These are phyloP conservation scores for Eudasyphora cyanicolor DNA, from an alignment of 2,888 invertebrate species.

Conservation along the genomic window DNA sequence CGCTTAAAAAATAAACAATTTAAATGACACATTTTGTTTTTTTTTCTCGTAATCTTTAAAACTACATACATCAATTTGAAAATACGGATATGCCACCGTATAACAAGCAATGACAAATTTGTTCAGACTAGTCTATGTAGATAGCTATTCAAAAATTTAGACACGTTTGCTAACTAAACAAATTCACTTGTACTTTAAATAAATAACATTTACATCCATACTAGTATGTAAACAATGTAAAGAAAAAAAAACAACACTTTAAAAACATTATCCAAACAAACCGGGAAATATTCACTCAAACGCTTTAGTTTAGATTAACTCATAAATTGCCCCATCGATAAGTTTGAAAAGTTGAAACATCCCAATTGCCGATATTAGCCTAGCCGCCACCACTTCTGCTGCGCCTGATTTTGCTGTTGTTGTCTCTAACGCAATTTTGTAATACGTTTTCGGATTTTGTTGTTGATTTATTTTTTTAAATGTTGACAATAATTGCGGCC, in stretches of 20 bases:
- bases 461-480: too few relatives aligned
- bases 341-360: too few relatives aligned
- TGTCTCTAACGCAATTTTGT: background rate
- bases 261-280: background rate
- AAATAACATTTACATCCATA: background rate
- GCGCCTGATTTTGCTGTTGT: too few relatives aligned
- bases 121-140: background rate
- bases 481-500: background rate
- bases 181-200: background rate
- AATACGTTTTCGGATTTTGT: background rate
- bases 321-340: too few relatives aligned
- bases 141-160: conserved; percentile 13
- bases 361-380: too few relatives aligned
- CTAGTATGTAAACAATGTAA: background rate
- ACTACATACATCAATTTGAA: conserved; percentile 32
- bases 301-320: too few relatives aligned
- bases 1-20: too few relatives aligned
- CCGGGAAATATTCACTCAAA: background rate
- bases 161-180: conserved; percentile 24
- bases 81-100: background rate
- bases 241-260: background rate
- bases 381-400: background rate
- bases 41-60: background rate
- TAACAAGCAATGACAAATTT: background rate
- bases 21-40: too few relatives aligned